A percentile compares a stretch with the other conserved stretches of the same genome.
Evolutionary conservation across 2,797 vertebrate species (phyloP).

Genomic region (Serranus cabrilla): DNA sequence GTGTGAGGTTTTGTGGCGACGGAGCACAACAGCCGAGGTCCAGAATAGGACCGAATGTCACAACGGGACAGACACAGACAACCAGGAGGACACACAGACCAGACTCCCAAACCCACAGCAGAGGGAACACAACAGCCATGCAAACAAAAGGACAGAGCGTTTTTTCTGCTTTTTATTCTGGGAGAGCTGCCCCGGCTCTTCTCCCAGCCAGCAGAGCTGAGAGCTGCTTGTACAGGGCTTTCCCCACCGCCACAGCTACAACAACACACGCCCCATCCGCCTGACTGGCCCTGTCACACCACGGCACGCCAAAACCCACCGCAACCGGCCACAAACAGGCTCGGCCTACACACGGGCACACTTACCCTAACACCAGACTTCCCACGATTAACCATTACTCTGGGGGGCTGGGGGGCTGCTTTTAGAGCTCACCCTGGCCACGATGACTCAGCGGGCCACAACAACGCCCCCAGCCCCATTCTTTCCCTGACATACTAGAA

Average conservation of each 20-base stretch:
- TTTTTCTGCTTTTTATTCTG: constrained; percentile 61
- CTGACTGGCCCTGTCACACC: constrained; percentile 80
- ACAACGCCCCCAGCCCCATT: constrained; percentile 70
- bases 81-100: constrained; percentile 39
- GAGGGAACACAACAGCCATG: constrained; percentile 51
- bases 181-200: constrained; percentile 71
- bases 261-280: constrained; percentile 79
- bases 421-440: constrained; percentile 76
- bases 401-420: constrained; percentile 72
- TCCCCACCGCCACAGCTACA: constrained; percentile 74
- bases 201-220: constrained; percentile 74
- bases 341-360: constrained; percentile 61
- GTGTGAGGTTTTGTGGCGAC: constrained; percentile 45
- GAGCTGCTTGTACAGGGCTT: constrained; percentile 82
- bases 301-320: constrained; percentile 75
- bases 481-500: constrained; percentile 65
- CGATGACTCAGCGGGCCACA: constrained; percentile 81
- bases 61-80: constrained; percentile 40
- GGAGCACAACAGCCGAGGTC: constrained; percentile 28
- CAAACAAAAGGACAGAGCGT: constrained; percentile 59
- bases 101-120: constrained; percentile 51
- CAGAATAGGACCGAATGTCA: constrained; percentile 41
- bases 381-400: constrained; percentile 83
- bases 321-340: constrained; percentile 56
- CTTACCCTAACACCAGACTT: constrained; percentile 81